Evolutionary conservation across 2,888 invertebrate genomes (phyloP).

Genomic region (Furcula furcula): DNA sequence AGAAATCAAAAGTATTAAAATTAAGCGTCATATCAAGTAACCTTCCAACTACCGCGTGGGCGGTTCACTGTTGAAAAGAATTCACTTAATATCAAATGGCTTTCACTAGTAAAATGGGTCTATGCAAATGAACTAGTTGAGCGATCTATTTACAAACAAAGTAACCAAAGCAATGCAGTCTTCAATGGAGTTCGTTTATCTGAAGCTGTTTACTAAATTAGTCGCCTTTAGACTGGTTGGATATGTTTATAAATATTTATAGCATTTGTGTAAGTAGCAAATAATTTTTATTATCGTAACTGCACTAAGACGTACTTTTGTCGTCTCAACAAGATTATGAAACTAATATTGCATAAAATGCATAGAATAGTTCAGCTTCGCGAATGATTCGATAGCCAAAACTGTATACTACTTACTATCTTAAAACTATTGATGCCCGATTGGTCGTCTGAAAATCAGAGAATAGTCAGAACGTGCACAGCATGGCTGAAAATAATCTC

Average conservation of each 20-base stretch:
- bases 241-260: neutral
- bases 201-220: slow-evolving; percentile 2
- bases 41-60: slow-evolving; percentile 15
- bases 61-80: slow-evolving; percentile 14
- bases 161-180: slow-evolving; percentile 8
- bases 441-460: too few relatives aligned
- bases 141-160: slow-evolving; percentile 24
- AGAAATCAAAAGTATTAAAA: neutral
- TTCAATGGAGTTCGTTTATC: slow-evolving; percentile 1
- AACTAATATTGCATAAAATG: too few relatives aligned
- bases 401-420: too few relatives aligned
- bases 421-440: too few relatives aligned
- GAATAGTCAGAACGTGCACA: too few relatives aligned
- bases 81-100: slow-evolving; percentile 20
- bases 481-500: too few relatives aligned
- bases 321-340: too few relatives aligned
- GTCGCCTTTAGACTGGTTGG: neutral
- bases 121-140: slow-evolving; percentile 26
- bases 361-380: too few relatives aligned
- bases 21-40: slow-evolving; percentile 10
- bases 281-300: neutral
- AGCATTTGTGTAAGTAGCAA: neutral
- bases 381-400: too few relatives aligned
- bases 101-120: slow-evolving; percentile 22
- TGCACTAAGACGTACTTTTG: too few relatives aligned